Evolutionary conservation across 2,113 vertebrate genomes (phyloP).

Genomic region (Oxyruncus cristatus): DNA sequence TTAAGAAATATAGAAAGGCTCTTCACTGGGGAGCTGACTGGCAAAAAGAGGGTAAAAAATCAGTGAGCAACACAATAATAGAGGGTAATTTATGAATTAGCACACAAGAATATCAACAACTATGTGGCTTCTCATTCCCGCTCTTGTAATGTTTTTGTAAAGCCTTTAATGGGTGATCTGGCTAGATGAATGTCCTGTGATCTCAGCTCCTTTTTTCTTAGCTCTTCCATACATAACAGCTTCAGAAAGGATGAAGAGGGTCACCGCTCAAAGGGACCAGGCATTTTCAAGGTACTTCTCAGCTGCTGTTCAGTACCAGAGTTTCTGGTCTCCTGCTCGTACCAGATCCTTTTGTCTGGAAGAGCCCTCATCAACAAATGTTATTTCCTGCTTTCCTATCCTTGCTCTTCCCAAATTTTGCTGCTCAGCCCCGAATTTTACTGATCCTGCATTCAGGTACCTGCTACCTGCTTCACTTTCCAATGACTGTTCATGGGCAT

Average conservation of each 20-base stretch:
- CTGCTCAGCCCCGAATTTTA: neutral
- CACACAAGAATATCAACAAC: neutral
- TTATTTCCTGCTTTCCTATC: neutral
- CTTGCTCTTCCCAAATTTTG: neutral
- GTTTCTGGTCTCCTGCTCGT: neutral
- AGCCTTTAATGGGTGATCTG: neutral
- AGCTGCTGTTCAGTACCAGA: neutral
- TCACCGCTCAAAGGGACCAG: neutral
- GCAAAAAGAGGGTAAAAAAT: neutral
- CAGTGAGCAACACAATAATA: neutral
- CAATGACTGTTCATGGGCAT: neutral
- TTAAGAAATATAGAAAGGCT: neutral
- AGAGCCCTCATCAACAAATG: neutral
- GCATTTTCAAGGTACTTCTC: neutral
- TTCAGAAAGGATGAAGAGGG: neutral
- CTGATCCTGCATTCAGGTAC: neutral
- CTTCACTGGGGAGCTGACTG: neutral
- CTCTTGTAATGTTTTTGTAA: neutral
- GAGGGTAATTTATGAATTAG: neutral
- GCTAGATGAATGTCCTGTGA: neutral
- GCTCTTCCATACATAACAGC: neutral
- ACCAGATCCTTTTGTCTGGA: neutral
- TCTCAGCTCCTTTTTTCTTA: neutral
- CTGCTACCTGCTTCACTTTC: neutral
- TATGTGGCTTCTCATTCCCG: neutral